Base-by-base conservation (phyloP, 1,140 invertebrate genomes). In the Apis florea region DNA sequence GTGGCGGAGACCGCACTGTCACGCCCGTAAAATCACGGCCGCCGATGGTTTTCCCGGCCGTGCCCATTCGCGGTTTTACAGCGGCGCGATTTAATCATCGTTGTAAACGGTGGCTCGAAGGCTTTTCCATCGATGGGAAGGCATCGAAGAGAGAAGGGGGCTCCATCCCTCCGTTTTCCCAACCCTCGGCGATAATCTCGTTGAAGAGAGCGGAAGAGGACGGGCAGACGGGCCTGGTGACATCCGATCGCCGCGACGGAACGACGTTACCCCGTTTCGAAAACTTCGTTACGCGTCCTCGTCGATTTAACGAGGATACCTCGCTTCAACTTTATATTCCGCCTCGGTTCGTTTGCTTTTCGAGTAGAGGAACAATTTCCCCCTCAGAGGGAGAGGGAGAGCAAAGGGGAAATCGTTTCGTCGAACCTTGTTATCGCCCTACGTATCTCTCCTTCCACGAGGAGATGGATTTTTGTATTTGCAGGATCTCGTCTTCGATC, bases 91-190 rank as follows among this genome's bases (percentile, higher is more conserved):
- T 92, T 91, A 91, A 92, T 92, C 85, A 90, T 89, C 89, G 89
- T 77, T 90, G 88, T 90, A 90, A 91, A 91, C 89, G 84, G 66
- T 85, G 86, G 89, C 90, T 91, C 87, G 86, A 89, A 83, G 79
- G 88, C 59, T 64, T 64, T 61, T 21, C 69, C 77, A 64, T 79
- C 69, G 68, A 79, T 72, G 68, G 19, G 64, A 79, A 72, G 77
- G 77, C 31, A 24, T 26, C 47, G 83, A 63, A 68, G 59, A 71
- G n/a, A n/a, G n/a, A n/a, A n/a, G n/a, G n/a, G n/a, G n/a, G n/a
- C n/a, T n/a, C n/a, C n/a, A n/a, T n/a, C n/a, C n/a, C 47, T 24
- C 24, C 51, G 21, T 2, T 70, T 56, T n/a, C 12, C 13, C 70
- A 9, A 3, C 54, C 12, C n/a, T 24, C 12, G 24, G 24, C 73